phyloP scores from a whole-genome alignment of 2,888 invertebrate species.

The Agrotis clavis region DNA sequence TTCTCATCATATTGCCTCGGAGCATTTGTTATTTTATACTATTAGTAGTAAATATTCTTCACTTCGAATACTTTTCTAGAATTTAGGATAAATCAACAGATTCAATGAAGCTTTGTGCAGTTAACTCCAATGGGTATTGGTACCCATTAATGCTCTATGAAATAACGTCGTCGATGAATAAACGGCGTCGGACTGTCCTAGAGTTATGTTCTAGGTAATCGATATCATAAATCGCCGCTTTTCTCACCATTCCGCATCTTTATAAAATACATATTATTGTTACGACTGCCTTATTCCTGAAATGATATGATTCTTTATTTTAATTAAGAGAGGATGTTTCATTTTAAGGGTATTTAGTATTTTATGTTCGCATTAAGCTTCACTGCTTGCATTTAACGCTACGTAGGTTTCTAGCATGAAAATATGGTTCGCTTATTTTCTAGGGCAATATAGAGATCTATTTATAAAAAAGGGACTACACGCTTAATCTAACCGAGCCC shows the following conservation, averaged over 20 bases:
- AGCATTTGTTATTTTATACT: slow-evolving; percentile 78
- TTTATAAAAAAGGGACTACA: slow-evolving; percentile 86
- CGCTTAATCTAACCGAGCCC: slow-evolving; percentile 81
- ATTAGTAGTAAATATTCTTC: slow-evolving; percentile 45
- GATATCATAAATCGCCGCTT: slow-evolving; percentile 50
- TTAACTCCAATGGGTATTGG: slow-evolving; percentile 23
- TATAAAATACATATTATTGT: not conserved
- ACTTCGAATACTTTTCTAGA: slow-evolving; percentile 5
- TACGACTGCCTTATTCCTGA: slow-evolving; percentile 11
- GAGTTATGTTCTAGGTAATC: slow-evolving; percentile 46
- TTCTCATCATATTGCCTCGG: slow-evolving; percentile 45
- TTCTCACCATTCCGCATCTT: slow-evolving; percentile 14
- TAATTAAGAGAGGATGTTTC: slow-evolving; percentile 6
- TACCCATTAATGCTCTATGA: slow-evolving; percentile 42
- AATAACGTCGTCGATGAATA: slow-evolving; percentile 43
- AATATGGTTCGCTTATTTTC: slow-evolving; percentile 86
- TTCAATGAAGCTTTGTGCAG: slow-evolving; percentile 5
- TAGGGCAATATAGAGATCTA: slow-evolving; percentile 86
- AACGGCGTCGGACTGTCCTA: slow-evolving; percentile 51
- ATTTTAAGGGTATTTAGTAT: slow-evolving; percentile 16
- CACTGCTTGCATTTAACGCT: slow-evolving; percentile 83
- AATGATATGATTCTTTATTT: slow-evolving; percentile 20
- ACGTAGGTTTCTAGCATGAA: slow-evolving; percentile 83
- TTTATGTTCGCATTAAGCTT: slow-evolving; percentile 71
- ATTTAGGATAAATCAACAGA: slow-evolving; percentile 13